Percentiles rank a stretch among this genome's conserved stretches.
Conservation (phyloP, 2,888 invertebrate species). For the Drosophila paracracens region DNA sequence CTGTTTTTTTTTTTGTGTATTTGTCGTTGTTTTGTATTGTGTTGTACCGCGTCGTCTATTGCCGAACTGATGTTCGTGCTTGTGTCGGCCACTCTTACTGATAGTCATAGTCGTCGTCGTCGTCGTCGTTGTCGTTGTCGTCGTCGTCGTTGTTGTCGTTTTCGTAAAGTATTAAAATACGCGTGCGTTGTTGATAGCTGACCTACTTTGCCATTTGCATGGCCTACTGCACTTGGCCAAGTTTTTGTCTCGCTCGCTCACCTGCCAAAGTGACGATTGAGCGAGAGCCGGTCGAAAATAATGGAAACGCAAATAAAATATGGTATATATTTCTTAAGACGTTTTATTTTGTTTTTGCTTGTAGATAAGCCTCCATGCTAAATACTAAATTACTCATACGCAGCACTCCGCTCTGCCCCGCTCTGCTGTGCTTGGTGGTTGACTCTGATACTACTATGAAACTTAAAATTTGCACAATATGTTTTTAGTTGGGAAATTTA, state of each 20-base stretch:
- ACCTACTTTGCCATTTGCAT: conserved; percentile 84
- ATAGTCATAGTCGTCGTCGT: conserved; percentile 10
- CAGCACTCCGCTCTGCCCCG: conserved; percentile 25
- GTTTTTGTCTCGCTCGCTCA: conserved; percentile 82
- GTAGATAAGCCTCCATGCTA: conserved; percentile 39
- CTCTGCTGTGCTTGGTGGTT: not conserved
- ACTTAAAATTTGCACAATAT: conserved; percentile 58
- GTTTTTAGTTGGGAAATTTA: conserved; percentile 76
- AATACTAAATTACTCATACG: conserved; percentile 51
- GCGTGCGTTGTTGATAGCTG: conserved; percentile 73
- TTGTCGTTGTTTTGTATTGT: conserved; percentile 4
- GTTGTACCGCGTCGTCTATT: conserved; percentile 20
- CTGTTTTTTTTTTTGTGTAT: not conserved
- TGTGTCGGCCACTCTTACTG: conserved; percentile 38
- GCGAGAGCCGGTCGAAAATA: conserved; percentile 28
- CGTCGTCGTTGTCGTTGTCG: not conserved
- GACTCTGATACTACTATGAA: conserved; percentile 12
- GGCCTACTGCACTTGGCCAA: conserved; percentile 86
- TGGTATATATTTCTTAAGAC: conserved; percentile 29
- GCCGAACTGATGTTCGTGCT: conserved; percentile 28
- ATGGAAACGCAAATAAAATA: conserved; percentile 32
- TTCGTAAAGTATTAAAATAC: conserved; percentile 46
- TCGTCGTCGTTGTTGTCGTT: not conserved
- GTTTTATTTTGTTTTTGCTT: conserved; percentile 28
- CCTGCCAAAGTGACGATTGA: conserved; percentile 20